Evolutionary conservation across 2,888 invertebrate genomes (phyloP).

Genomic region (Latrodectus elegans): DNA sequence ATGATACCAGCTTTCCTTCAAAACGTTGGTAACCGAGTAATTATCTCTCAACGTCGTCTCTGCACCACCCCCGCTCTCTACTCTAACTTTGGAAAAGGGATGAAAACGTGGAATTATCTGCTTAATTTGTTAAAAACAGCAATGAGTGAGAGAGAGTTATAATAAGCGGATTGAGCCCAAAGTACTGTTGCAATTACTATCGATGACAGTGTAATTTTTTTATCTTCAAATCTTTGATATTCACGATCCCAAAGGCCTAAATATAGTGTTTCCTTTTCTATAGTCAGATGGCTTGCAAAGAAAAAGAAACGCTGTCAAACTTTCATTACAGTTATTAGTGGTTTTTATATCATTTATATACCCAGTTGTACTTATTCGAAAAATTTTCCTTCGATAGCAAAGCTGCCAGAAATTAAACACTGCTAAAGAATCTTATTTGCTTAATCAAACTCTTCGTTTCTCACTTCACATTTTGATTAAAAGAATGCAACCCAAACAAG

Average conservation of each 20-base stretch:
- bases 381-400: no score
- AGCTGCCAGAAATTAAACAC: not conserved
- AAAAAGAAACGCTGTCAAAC: no score
- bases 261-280: conserved; percentile 19
- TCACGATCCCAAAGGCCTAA: conserved; percentile 33
- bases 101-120: conserved; percentile 35
- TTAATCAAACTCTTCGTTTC: conserved; percentile 2
- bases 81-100: conserved; percentile 3
- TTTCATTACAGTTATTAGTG: no score
- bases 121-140: conserved; percentile 35
- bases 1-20: conserved; percentile 62
- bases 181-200: conserved; percentile 30
- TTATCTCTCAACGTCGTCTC: conserved; percentile 19
- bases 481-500: not conserved
- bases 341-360: no score
- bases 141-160: conserved; percentile 22
- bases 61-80: not conserved
- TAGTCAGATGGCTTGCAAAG: no score
- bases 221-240: conserved; percentile 16
- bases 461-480: not conserved
- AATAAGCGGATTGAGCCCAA: conserved; percentile 37
- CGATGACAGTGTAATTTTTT: conserved; percentile 56
- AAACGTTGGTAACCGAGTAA: conserved; percentile 52
- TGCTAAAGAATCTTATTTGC: not conserved
- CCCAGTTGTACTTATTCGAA: no score